Evolutionary conservation across 2,113 vertebrate genomes (phyloP), one percentile per base, ranked within the genome.

Genomic region (Piaya cayana): DNA sequence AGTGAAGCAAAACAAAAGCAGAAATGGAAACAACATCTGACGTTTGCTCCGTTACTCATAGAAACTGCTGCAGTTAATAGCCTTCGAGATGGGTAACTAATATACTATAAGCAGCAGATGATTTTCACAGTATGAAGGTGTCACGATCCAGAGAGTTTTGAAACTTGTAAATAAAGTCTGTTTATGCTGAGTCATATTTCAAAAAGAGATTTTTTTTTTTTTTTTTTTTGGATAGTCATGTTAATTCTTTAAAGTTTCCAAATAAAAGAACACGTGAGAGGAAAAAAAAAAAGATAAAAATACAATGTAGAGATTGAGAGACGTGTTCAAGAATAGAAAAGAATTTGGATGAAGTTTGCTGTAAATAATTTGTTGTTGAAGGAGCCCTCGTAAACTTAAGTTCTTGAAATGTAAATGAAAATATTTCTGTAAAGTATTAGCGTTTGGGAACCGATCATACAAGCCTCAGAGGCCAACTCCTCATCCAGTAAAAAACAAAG

Each of bases 1-100:
- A 93, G 53, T 30, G 58, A 93, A 95, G 90, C 89, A 95, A 94
- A 97, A 93, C 37, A 92, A 87, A 92, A 95, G 77, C 65, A 93
- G 72, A 92, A 96, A 93, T 65, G 26, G 49, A 94, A 97, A 64
- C 50, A 94, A 50, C 92, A 96, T 90, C 85, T 96, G 93, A 91
- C 37, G 77, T 83, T 88, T 86, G 56, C 69, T 86, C 22, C 30
- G n/a, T 68, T 67, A 81, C 62, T 95, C 87, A 63, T 64, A 74
- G 23, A 74, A 90, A 93, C 49, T 77, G 55, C 36, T 82, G 30
- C 62, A 75, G 90, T 74, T 92, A 82, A 74, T 47, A 82, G 68
- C 18, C 47, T 95, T 9, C 34, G 43, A 93, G 45, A 50, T 22
- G 29, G 15, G 75, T 79, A 94, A 77, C 84, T 69, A 60, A 91